phyloP scores from a whole-genome alignment of 2,797 vertebrate species.

The Labeo calbasu region DNA sequence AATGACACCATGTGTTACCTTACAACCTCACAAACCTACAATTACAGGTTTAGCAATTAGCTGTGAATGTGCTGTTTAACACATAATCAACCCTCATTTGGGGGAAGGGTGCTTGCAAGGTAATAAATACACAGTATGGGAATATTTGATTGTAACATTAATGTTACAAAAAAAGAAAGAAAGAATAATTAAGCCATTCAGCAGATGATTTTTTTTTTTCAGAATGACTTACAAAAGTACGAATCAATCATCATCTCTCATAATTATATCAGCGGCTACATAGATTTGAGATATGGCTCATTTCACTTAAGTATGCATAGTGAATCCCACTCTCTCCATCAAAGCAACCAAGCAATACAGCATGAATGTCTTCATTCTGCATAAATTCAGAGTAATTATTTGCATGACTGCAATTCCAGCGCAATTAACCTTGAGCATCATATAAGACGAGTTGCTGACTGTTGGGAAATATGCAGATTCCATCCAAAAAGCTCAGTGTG shows the following conservation, averaged over 20 bases:
- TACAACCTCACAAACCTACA: slow-evolving; percentile 25
- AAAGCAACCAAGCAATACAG: slow-evolving; percentile 49
- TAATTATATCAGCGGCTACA: slow-evolving; percentile 64
- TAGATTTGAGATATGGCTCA: slow-evolving; percentile 67
- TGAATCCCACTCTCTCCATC: slow-evolving; percentile 37
- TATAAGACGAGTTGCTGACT: slow-evolving; percentile 68
- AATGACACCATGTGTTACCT: slow-evolving; percentile 34
- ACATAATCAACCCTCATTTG: slow-evolving; percentile 43
- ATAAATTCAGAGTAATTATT: slow-evolving; percentile 64
- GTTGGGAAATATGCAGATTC: slow-evolving; percentile 69
- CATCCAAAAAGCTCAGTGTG: slow-evolving; percentile 65
- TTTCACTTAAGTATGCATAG: slow-evolving; percentile 22
- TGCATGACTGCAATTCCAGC: slow-evolving; percentile 64
- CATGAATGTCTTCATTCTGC: slow-evolving; percentile 60
- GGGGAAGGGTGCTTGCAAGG: not conserved
- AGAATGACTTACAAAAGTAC: slow-evolving; percentile 50
- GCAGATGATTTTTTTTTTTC: not conserved
- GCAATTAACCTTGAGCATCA: slow-evolving; percentile 74
- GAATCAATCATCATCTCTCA: slow-evolving; percentile 58
- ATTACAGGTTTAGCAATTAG: slow-evolving; percentile 52
- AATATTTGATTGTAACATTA: not conserved
- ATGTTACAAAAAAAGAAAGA: slow-evolving; percentile 7
- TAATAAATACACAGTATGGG: not conserved
- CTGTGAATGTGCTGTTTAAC: slow-evolving; percentile 43
- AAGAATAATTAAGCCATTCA: not conserved